phyloP scores from a whole-genome alignment of 2,888 invertebrate genomes.

The Napeogenes inachia region DNA sequence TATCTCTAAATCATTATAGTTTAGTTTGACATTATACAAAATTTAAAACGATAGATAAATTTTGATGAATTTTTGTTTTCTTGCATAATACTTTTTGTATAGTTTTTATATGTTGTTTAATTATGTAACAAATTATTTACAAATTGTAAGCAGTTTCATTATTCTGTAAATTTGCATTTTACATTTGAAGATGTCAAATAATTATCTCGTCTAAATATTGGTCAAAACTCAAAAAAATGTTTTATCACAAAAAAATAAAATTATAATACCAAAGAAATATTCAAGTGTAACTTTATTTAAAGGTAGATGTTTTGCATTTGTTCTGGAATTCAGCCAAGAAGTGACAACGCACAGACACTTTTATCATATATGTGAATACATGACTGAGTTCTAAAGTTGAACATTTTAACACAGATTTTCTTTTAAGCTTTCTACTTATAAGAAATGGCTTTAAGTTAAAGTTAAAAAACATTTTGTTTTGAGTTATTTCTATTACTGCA shows the following conservation, averaged over 20 bases:
- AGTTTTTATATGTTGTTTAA: too few species aligned
- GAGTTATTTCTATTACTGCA: too few species aligned
- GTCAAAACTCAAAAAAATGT: not conserved
- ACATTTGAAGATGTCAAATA: too few species aligned
- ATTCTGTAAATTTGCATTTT: too few species aligned
- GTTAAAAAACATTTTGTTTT: too few species aligned
- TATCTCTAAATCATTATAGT: not conserved
- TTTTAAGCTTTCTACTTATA: not conserved
- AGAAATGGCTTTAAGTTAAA: not conserved
- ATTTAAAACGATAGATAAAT: too few species aligned
- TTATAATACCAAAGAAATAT: not conserved
- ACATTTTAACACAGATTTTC: conserved; percentile 16
- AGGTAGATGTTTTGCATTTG: conserved; percentile 7
- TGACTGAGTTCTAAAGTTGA: conserved; percentile 21
- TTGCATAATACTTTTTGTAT: too few species aligned
- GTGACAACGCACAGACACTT: conserved; percentile 20
- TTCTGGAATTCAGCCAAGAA: conserved; percentile 24
- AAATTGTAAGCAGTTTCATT: too few species aligned
- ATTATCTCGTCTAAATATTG: too few species aligned
- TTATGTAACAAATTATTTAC: too few species aligned
- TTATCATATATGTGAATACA: conserved; percentile 25
- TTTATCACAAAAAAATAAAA: not conserved
- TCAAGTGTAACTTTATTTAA: conserved; percentile 1
- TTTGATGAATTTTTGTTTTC: too few species aligned
- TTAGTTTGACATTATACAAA: not conserved